Evolutionary conservation across 2,797 vertebrate genomes (phyloP), one percentile per base, ranked within the genome.

Genomic region (Schizothorax lantsangensis): DNA sequence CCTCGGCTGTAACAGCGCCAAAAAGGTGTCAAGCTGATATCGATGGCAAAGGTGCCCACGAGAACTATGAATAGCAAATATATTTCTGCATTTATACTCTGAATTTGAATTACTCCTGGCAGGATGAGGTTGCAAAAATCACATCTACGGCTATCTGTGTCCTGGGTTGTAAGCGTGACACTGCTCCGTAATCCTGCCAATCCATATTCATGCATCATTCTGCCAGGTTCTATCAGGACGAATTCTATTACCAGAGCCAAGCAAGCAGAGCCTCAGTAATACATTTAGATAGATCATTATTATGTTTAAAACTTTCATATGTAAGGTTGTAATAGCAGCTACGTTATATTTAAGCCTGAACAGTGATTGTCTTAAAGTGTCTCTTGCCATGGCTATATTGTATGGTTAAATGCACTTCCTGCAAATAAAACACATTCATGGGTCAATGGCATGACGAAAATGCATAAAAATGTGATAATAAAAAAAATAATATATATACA

Each of bases 61-160:
- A 86, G 90, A 88, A 84, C 85, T 88, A 88, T 86, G 89, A 89
- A 89, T 89, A 89, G 88, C 78, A 83, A 89, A 89, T 86, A 77
- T 49, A 62, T 86, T 59, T 88, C 86, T 83, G 86, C 59, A 80
- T 89, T 85, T 86, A 71, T 38, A 33, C 86, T 52, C 78, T 66
- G 73, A 87, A 85, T 87, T 81, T 81, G 81, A 88, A 88, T 87
- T 86, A 89, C 84, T 86, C 75, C 83, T 75, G 77, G 80, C 62
- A 62, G 81, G 81, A 88, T 85, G 84, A 88, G 79, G 74, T 73
- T 83, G 83, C 87, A 81, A 84, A 85, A 84, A 86, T 78, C 57
- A 81, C 75, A 89, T 89, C 79, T 86, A 79, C 23, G 74, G 66
- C 86, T 81, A 77, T 85, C 86, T 68, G 84, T 79, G 84, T 89